phyloP scores from a whole-genome alignment of 2,113 vertebrate genomes.

The Urocitellus parryii region DNA sequence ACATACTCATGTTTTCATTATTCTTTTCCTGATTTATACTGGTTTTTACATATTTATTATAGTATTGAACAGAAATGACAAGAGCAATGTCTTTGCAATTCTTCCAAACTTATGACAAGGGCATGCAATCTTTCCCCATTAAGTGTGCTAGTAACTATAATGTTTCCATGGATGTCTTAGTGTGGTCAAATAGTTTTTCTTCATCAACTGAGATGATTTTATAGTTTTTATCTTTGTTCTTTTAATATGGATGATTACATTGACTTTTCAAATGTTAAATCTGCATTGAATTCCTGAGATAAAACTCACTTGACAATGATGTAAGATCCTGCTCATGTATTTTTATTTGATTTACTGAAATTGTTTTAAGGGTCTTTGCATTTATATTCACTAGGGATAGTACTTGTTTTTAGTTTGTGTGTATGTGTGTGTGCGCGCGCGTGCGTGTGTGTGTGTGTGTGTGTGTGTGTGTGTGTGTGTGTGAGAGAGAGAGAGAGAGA shows the following conservation, averaged over 20 bases:
- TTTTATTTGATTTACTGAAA: neutral
- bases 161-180: neutral
- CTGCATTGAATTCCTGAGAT: neutral
- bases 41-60: neutral
- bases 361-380: neutral
- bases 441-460: too few relatives aligned
- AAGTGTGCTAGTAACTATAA: neutral
- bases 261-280: neutral
- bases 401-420: neutral
- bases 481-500: too few relatives aligned
- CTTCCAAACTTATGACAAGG: neutral
- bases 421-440: too few relatives aligned
- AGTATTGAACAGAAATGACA: neutral
- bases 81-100: neutral
- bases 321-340: neutral
- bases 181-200: neutral
- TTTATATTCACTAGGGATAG: neutral
- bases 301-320: neutral
- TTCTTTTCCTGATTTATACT: neutral
- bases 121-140: neutral
- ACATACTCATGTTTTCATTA: neutral
- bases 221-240: neutral
- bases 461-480: too few relatives aligned
- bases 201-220: neutral
- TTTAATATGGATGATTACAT: neutral